Evolutionary conservation across 2,888 invertebrate genomes (phyloP).

Genomic region (Eledona agricola): DNA sequence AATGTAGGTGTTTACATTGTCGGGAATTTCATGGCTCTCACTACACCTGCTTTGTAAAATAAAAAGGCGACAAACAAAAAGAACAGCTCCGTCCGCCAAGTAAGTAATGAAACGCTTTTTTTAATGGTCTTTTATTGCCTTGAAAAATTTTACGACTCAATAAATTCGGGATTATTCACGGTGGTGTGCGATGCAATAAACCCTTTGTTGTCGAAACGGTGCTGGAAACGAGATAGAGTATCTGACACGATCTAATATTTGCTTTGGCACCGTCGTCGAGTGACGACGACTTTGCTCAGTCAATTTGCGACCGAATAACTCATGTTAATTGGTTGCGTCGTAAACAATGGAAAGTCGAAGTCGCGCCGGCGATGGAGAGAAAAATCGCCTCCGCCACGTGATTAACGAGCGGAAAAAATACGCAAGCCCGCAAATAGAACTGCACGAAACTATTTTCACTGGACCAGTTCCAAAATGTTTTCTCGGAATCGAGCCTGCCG

Average conservation of each 20-base stretch:
- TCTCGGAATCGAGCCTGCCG: constrained; percentile 40
- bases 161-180: constrained; percentile 22
- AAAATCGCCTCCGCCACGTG: constrained; percentile 19
- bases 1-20: constrained; percentile 34
- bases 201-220: constrained; percentile 15
- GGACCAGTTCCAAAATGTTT: constrained; percentile 45
- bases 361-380: constrained; percentile 13
- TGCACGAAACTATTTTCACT: constrained; percentile 44
- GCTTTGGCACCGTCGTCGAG: constrained; percentile 16
- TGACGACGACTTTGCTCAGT: constrained; percentile 17
- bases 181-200: constrained; percentile 8
- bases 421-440: constrained; percentile 39
- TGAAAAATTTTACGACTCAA: constrained; percentile 26
- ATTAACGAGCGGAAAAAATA: constrained; percentile 39
- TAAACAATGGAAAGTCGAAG: constrained; percentile 30
- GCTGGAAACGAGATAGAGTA: constrained; percentile 4
- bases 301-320: constrained; percentile 17
- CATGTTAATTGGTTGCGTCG: constrained; percentile 25
- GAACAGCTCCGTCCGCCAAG: constrained; percentile 8
- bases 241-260: constrained; percentile 19
- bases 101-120: constrained; percentile 13
- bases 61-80: constrained; percentile 8
- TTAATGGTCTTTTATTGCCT: constrained; percentile 13
- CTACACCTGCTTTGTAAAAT: constrained; percentile 19
- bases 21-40: constrained; percentile 14